Evolutionary conservation across 2,113 vertebrate genomes (phyloP), one percentile per base, ranked within the genome.

Genomic region (Vimba vimba): DNA sequence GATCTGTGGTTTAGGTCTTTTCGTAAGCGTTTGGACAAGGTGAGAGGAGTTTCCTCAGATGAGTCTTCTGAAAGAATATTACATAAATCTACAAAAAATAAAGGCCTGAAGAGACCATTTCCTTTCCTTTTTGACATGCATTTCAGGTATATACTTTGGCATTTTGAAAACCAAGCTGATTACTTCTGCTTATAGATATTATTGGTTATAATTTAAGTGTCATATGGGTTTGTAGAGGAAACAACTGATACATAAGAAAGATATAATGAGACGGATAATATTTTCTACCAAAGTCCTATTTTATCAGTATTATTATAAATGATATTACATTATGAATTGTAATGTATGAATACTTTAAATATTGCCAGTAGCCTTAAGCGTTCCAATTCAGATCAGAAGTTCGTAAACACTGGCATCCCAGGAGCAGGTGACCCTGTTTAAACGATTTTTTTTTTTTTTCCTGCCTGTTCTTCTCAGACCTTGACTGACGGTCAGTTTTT

Each of bases 1-100:
- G 45, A 64, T 68, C 88, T 77, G 84, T 83, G 47, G 13, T 43
- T 59, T 66, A 36, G 79, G 39, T 84, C 33, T 84, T 86, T 86
- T 83, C 47, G 39, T 81, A 80, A 62, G 17, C 11, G 47, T 30
- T 83, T 83, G 11, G n/a, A 86, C 21, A 78, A 39, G 11, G 0
- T 75, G 21, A 82, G 17, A 25, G 43, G 43, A 59, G 33, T 85
- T 79, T 79, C 12, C 36, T 30, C 77, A 71, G 39, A 64, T 50
- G 10, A 39, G 76, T 43, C 74, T 5, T 55, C 27, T 47, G n/a
- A 27, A 62, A 79, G 27, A 47, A 73, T 71, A 66, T 27, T 47
- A 81, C n/a, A 81, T 39, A 50, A 33, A 36, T 69, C 62, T 52
- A 69, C 43, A 82, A 45, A 69, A 33, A 69, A 80, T 80, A 66